phyloP scores from a whole-genome alignment of 2,888 invertebrate species.

The Fragum whitleyi region DNA sequence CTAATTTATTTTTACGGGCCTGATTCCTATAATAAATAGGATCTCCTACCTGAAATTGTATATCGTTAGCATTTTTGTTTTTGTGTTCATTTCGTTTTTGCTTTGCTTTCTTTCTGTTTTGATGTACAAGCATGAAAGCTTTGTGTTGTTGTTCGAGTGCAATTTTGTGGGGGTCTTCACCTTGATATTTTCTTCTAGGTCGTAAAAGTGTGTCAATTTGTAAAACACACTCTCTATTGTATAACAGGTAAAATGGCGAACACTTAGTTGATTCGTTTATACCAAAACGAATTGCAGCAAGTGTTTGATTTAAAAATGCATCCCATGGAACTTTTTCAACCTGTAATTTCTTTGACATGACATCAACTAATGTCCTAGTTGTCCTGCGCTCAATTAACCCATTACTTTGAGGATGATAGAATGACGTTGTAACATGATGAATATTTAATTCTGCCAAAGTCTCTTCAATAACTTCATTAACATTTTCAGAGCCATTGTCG shows the following conservation, averaged over 20 bases:
- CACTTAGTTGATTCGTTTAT: conserved; percentile 44
- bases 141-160: conserved; percentile 56
- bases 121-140: conserved; percentile 35
- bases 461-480: conserved; percentile 23
- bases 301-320: conserved; percentile 47
- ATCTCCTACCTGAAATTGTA: conserved; percentile 12
- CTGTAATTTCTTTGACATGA: conserved; percentile 39
- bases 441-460: conserved; percentile 37
- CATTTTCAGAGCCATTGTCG: conserved; percentile 42
- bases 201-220: conserved; percentile 51
- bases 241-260: conserved; percentile 52
- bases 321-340: conserved; percentile 46
- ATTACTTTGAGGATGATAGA: conserved; percentile 33
- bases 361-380: conserved; percentile 34
- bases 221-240: conserved; percentile 47
- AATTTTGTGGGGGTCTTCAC: conserved; percentile 53
- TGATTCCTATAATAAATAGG: conserved; percentile 5
- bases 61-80: conserved; percentile 24
- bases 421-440: conserved; percentile 34
- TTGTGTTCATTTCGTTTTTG: conserved; percentile 42
- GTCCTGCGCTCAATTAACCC: conserved; percentile 28
- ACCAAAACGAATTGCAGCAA: conserved; percentile 50
- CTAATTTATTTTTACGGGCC: not conserved
- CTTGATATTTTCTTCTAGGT: conserved; percentile 47
- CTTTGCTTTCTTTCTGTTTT: conserved; percentile 38